A percentile compares a stretch with the other conserved stretches of the same genome.
phyloP scores from a whole-genome alignment of 2,888 invertebrate species.

The Netelia melanura region DNA sequence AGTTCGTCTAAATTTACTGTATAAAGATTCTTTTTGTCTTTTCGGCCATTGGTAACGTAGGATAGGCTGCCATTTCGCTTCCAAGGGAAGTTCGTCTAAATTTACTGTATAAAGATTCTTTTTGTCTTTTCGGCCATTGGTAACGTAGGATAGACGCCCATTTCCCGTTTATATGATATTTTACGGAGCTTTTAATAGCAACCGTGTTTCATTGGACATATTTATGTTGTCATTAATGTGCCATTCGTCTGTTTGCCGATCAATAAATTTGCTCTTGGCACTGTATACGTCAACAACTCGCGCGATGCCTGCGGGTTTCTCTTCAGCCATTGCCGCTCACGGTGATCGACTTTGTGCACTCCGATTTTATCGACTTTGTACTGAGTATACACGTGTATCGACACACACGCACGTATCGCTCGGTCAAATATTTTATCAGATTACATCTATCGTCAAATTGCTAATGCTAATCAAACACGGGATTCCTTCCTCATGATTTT shows the following conservation, averaged over 20 bases:
- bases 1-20: not conserved
- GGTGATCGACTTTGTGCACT: conserved; percentile 4
- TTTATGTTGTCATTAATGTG: conserved; percentile 56
- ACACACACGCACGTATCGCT: not conserved
- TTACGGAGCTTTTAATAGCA: conserved; percentile 1
- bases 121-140: not conserved
- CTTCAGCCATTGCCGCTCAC: conserved; percentile 15
- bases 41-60: not conserved
- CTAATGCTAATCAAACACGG: conserved; percentile 15
- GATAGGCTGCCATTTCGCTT: no score
- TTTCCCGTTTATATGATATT: not conserved
- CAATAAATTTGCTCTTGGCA: conserved; percentile 43
- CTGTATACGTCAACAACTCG: not conserved
- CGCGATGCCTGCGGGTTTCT: conserved; percentile 28
- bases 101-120: not conserved
- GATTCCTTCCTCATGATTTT: not conserved
- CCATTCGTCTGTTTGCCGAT: conserved; percentile 57
- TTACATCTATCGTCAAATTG: conserved; percentile 5
- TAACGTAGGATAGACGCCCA: not conserved
- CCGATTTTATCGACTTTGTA: conserved; percentile 43
- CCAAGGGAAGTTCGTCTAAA: not conserved
- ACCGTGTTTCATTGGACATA: conserved; percentile 40
- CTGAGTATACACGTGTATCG: not conserved
- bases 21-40: not conserved
- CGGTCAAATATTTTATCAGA: conserved; percentile 43